Percentiles rank a stretch among this genome's conserved stretches.
phyloP scores from a whole-genome alignment of 2,113 vertebrate genomes.

The Rhynchomys soricoides region DNA sequence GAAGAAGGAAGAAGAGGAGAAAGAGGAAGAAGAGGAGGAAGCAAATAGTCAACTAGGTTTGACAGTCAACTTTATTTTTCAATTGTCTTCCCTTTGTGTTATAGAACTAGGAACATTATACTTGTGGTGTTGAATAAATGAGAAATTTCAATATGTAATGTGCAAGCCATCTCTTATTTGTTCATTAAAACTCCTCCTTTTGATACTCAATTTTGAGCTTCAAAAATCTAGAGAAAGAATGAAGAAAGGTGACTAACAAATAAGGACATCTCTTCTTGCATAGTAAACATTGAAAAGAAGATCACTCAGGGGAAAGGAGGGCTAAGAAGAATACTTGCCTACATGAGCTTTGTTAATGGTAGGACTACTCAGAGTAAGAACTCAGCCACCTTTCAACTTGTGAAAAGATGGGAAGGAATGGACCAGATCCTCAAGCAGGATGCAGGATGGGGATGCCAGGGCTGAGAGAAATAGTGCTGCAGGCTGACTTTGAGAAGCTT shows the following conservation, averaged over 20 bases:
- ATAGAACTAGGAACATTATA: not conserved
- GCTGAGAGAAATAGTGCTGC: not conserved
- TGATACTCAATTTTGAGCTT: not conserved
- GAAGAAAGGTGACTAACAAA: not conserved
- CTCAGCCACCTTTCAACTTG: not conserved
- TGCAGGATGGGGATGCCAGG: fast-evolving
- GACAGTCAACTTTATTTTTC: not conserved
- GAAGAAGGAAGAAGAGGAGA: not conserved
- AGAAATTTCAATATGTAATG: not conserved
- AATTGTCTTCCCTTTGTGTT: not conserved
- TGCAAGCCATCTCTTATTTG: not conserved
- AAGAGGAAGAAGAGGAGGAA: fast-evolving
- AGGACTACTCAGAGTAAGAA: not conserved
- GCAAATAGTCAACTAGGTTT: not conserved
- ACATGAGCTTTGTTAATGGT: not conserved
- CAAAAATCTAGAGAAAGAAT: not conserved
- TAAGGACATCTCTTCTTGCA: not conserved
- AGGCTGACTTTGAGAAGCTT: fast-evolving
- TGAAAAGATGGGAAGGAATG: fast-evolving
- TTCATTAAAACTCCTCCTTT: not conserved
- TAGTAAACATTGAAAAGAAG: not conserved
- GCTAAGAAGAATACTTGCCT: not conserved
- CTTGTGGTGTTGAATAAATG: not conserved
- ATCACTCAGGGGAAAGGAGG: not conserved
- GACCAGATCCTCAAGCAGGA: not conserved